A percentile compares a stretch with the other conserved stretches of the same genome.
phyloP scores from a whole-genome alignment of 2,797 vertebrate species.

The Taeniopygia guttata region DNA sequence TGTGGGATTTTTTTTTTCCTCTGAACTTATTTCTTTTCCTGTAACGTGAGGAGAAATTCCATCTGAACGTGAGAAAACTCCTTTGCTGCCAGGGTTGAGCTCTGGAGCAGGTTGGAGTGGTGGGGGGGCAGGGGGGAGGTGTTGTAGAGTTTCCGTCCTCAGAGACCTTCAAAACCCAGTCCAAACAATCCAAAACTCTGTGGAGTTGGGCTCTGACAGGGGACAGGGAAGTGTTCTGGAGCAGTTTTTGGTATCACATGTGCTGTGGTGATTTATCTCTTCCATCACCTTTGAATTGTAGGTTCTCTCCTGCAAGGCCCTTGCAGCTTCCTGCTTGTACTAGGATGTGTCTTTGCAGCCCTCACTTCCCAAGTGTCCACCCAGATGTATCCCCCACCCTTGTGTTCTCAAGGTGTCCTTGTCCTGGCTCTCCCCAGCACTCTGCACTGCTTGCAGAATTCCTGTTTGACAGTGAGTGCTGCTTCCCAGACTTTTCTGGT shows the following conservation, averaged over 20 bases:
- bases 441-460: neutral
- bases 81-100: neutral
- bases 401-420: neutral
- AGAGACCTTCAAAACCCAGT: neutral
- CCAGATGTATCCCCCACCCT: neutral
- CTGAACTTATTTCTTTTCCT: neutral
- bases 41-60: neutral
- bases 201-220: neutral
- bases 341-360: neutral
- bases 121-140: fast-evolving
- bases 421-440: neutral
- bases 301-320: neutral
- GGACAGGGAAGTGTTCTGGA: neutral
- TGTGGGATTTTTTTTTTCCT: neutral
- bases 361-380: neutral
- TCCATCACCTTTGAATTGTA: neutral
- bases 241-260: neutral
- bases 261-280: neutral
- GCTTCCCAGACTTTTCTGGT: neutral
- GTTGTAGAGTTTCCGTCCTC: neutral
- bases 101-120: neutral
- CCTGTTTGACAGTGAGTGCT: neutral
- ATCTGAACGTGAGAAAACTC: neutral
- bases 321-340: neutral
- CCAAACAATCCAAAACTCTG: neutral